phyloP scores from a whole-genome alignment of 2,113 vertebrate species.

The Sprattus sprattus region DNA sequence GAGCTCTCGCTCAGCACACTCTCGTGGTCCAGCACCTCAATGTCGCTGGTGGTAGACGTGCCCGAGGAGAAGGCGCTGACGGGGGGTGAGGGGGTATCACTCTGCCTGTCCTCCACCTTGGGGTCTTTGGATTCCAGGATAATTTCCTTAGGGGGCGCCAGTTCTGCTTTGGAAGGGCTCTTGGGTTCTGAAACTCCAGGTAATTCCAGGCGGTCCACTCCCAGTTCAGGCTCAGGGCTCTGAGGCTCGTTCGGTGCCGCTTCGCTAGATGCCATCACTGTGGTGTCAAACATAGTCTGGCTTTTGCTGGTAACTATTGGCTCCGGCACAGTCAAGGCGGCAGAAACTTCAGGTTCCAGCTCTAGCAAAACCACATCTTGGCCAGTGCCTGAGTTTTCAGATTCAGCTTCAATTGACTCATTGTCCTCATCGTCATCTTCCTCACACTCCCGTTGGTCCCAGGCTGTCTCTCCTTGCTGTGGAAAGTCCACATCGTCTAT shows the following conservation, averaged over 20 bases:
- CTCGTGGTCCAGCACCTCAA: slow-evolving; percentile 97
- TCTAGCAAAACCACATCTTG: slow-evolving; percentile 50
- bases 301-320: slow-evolving; percentile 15
- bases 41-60: slow-evolving; percentile 97
- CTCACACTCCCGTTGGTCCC: slow-evolving; percentile 47
- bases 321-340: slow-evolving; percentile 35
- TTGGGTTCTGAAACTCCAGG: slow-evolving; percentile 36
- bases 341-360: slow-evolving; percentile 46
- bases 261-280: slow-evolving; percentile 28
- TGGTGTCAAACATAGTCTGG: slow-evolving; percentile 33
- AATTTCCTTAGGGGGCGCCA: slow-evolving; percentile 71
- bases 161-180: slow-evolving; percentile 55
- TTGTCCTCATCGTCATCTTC: slow-evolving; percentile 47
- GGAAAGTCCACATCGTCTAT: slow-evolving; percentile 46
- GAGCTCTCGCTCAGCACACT: slow-evolving; percentile 98
- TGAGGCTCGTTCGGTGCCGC: slow-evolving; percentile 42
- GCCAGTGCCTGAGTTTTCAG: slow-evolving; percentile 34
- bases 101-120: slow-evolving; percentile 92
- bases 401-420: slow-evolving; percentile 35
- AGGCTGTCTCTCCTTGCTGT: slow-evolving; percentile 33
- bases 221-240: slow-evolving; percentile 27
- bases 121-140: slow-evolving; percentile 80
- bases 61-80: slow-evolving; percentile 95
- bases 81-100: slow-evolving; percentile 93
- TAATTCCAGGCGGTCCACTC: slow-evolving; percentile 39